Evolutionary conservation across 1,140 invertebrate genomes (phyloP).

Genomic region (Lasioglossum baleicum): DNA sequence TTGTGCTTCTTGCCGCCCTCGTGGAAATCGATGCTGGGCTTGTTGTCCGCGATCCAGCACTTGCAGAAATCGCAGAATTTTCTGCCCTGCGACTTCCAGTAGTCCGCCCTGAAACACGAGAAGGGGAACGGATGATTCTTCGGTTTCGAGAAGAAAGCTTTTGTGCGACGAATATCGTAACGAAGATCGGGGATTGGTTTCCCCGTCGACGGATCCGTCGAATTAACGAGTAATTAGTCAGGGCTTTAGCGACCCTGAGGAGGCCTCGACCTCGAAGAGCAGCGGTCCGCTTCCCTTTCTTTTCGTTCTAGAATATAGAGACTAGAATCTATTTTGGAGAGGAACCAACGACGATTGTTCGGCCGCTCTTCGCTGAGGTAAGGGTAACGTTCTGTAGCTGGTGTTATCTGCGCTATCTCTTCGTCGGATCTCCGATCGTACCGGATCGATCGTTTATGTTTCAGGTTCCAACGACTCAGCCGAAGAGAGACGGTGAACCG

Average conservation of each 20-base stretch:
- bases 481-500: background rate
- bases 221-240: constrained; percentile 70
- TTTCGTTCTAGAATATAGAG: background rate
- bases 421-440: too few relatives aligned
- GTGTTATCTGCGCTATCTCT: too few relatives aligned
- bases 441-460: too few relatives aligned
- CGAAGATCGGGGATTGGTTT: background rate
- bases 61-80: constrained; percentile 99
- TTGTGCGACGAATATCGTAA: background rate
- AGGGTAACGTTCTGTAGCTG: too few relatives aligned
- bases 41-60: constrained; percentile 98
- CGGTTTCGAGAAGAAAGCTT: too few relatives aligned
- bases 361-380: too few relatives aligned
- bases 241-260: constrained; percentile 47
- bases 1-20: constrained; percentile 96
- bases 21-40: constrained; percentile 97
- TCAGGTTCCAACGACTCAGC: background rate
- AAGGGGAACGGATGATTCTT: too few relatives aligned
- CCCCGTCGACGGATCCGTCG: background rate
- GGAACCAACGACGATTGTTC: too few relatives aligned
- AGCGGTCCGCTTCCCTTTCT: background rate
- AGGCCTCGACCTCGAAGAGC: constrained; percentile 60
- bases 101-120: constrained; percentile 89
- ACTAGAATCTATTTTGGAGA: too few relatives aligned
- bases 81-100: constrained; percentile 97